Conservation (phyloP, 37 sponge, comb jelly and placozoan genomes). For the Cladorhizidae sp. region DNA sequence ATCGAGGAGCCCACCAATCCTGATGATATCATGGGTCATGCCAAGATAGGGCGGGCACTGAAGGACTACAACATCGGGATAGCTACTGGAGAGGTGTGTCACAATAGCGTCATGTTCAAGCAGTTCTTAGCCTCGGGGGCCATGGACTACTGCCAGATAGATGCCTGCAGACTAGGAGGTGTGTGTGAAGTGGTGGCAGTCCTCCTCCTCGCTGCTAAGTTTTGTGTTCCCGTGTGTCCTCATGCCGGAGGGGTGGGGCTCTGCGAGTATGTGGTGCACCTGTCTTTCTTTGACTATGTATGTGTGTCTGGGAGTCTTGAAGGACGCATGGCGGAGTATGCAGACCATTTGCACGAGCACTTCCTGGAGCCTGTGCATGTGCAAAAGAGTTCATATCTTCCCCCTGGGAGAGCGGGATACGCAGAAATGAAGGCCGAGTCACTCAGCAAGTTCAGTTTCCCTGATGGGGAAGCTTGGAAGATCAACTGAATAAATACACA, state of each 20-base stretch:
- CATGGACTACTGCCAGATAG: slow-evolving; percentile 93
- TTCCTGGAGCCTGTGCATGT: slow-evolving; percentile 60
- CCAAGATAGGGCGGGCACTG: slow-evolving; percentile 61
- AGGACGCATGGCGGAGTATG: slow-evolving; percentile 76
- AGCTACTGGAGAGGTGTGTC: slow-evolving; percentile 85
- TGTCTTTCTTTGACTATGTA: slow-evolving; percentile 77
- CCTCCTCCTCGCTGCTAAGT: slow-evolving; percentile 84
- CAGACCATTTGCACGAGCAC: slow-evolving; percentile 90
- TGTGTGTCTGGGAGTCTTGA: slow-evolving; percentile 72
- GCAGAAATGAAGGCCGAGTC: slow-evolving; percentile 78
- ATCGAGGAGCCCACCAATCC: slow-evolving; percentile 94
- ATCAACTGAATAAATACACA: no score
- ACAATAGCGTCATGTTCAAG: slow-evolving; percentile 92
- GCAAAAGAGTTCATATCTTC: slow-evolving; percentile 26
- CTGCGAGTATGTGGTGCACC: slow-evolving; percentile 87
- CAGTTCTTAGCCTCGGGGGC: slow-evolving; percentile 85
- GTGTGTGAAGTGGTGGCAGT: slow-evolving; percentile 82
- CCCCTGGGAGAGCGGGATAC: slow-evolving; percentile 72
- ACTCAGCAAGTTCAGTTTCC: slow-evolving; percentile 40
- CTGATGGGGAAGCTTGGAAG: slow-evolving; percentile 83
- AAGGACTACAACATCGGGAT: slow-evolving; percentile 63
- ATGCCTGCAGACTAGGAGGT: slow-evolving; percentile 81
- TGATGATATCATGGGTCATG: slow-evolving; percentile 87
- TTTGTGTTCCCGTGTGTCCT: slow-evolving; percentile 86
- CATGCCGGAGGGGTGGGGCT: slow-evolving; percentile 94